These are phyloP conservation scores for Podocnemis expansa DNA, from an alignment of 2,113 vertebrate genomes.

Conservation along the genomic window DNA sequence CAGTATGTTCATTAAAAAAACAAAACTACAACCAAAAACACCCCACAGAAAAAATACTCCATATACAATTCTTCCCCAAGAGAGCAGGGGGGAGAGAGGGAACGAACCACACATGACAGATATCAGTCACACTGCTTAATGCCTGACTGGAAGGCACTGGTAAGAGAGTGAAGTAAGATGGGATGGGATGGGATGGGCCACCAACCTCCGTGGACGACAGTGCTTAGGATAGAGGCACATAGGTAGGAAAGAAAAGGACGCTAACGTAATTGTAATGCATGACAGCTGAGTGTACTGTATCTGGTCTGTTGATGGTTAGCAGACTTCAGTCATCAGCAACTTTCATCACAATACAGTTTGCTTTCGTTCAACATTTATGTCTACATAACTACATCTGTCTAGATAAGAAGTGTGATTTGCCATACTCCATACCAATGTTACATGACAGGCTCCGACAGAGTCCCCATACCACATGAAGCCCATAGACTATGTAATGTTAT, in stretches of 20 bases:
- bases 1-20: not conserved
- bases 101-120: not conserved
- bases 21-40: too few relatives aligned
- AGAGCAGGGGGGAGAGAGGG: too few relatives aligned
- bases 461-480: not conserved
- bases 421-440: accelerated
- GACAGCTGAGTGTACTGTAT: not conserved
- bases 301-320: not conserved
- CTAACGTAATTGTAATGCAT: not conserved
- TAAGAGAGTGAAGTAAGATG: not conserved
- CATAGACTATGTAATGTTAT: not conserved
- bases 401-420: too few relatives aligned
- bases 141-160: not conserved
- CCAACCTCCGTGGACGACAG: not conserved
- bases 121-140: not conserved
- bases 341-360: not conserved
- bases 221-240: not conserved
- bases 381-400: not conserved
- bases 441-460: not conserved
- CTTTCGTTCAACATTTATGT: conserved; percentile 8
- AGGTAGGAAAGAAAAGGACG: not conserved
- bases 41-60: not conserved
- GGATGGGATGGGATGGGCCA: not conserved
- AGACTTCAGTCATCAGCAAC: not conserved
- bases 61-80: not conserved